Conservation (phyloP, 2,888 invertebrate genomes). For the Alloscopus bannaensis region DNA sequence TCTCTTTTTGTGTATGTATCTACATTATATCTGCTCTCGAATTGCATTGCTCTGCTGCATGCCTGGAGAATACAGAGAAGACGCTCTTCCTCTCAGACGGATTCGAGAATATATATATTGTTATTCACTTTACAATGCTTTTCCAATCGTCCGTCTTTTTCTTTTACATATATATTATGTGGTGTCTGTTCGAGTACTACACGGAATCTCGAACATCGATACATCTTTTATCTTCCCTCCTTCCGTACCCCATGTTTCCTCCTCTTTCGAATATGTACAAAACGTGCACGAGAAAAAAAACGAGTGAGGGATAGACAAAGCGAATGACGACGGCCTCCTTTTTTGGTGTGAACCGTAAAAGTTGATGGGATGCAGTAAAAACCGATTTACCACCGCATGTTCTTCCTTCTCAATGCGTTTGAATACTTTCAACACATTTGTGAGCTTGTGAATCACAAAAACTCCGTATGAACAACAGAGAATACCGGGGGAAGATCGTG, state of each 20-base stretch:
- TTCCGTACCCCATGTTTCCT: conserved; percentile 12
- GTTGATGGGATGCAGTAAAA: conserved; percentile 69
- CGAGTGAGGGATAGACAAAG: background rate
- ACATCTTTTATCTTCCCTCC: too few species aligned
- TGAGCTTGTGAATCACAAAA: conserved; percentile 1
- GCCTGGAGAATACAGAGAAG: too few species aligned
- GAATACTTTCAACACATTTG: conserved; percentile 60
- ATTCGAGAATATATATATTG: too few species aligned
- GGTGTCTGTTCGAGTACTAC: background rate
- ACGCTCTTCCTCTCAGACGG: too few species aligned
- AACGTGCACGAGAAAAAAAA: background rate
- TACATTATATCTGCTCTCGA: too few species aligned
- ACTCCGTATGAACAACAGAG: background rate
- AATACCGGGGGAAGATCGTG: background rate
- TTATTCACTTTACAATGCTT: too few species aligned
- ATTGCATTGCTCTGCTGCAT: background rate
- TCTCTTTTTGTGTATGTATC: too few species aligned
- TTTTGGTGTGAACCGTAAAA: conserved; percentile 65
- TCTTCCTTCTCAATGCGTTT: conserved; percentile 59
- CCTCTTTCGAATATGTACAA: background rate
- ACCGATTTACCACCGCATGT: conserved; percentile 67
- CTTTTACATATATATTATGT: background rate
- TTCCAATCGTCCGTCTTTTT: too few species aligned
- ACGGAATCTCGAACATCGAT: too few species aligned
- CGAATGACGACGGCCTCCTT: conserved; percentile 44